These are phyloP conservation scores for Axea sp. DNA, from an alignment of 2,888 invertebrate genomes.

Conservation along the genomic window DNA sequence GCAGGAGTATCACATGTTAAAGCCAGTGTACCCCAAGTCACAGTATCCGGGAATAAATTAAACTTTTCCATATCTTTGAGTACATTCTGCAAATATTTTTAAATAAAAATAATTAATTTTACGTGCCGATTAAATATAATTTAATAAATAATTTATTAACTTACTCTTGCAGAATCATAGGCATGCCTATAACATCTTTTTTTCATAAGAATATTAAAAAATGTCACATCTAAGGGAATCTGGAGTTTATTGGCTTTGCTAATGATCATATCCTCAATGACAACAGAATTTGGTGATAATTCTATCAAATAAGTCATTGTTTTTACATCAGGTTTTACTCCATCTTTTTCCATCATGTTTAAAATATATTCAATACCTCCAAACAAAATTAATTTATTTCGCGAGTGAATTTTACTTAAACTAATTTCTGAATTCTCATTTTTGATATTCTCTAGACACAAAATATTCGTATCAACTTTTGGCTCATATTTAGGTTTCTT, in stretches of 20 bases:
- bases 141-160: slow-evolving; percentile 76
- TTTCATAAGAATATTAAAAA: slow-evolving; percentile 92
- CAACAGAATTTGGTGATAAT: slow-evolving; percentile 83
- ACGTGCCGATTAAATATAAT: no score
- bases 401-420: slow-evolving; percentile 65
- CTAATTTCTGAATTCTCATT: not conserved
- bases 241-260: slow-evolving; percentile 82
- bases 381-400: slow-evolving; percentile 87
- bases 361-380: slow-evolving; percentile 91
- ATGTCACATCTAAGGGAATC: slow-evolving; percentile 87
- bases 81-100: slow-evolving; percentile 78
- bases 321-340: slow-evolving; percentile 87
- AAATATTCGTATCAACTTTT: no score
- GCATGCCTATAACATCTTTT: slow-evolving; percentile 86
- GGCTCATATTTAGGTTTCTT: no score
- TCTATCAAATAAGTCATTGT: slow-evolving; percentile 89
- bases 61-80: slow-evolving; percentile 79
- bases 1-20: slow-evolving; percentile 86
- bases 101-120: slow-evolving; percentile 1
- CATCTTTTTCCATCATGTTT: slow-evolving; percentile 85
- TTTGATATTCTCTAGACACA: no score
- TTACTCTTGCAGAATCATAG: slow-evolving; percentile 86
- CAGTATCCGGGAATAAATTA: slow-evolving; percentile 84
- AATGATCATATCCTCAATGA: slow-evolving; percentile 86
- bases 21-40: slow-evolving; percentile 93